These are phyloP conservation scores for Artemia sinica DNA, from an alignment of 2,888 invertebrate species.

Conservation along the genomic window DNA sequence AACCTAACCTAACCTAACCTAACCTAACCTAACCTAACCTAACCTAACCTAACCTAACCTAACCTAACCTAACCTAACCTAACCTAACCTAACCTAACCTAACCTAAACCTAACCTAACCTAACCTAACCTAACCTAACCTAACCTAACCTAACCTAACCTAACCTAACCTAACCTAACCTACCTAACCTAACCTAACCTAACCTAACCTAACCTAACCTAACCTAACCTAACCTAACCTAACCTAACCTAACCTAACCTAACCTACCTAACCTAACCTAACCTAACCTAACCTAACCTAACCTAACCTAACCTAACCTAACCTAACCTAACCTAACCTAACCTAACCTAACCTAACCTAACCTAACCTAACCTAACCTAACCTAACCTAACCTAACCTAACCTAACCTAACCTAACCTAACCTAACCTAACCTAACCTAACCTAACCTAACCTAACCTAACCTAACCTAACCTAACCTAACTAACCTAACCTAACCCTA, in stretches of 20 bases:
- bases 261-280: conserved; percentile 28
- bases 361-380: conserved; percentile 25
- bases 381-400: conserved; percentile 24
- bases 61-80: too few relatives aligned
- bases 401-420: conserved; percentile 26
- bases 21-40: conserved; percentile 24
- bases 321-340: conserved; percentile 28
- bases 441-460: conserved; percentile 22
- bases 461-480: too few relatives aligned
- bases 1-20: conserved; percentile 25
- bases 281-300: conserved; percentile 26
- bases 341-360: conserved; percentile 25
- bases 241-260: conserved; percentile 27
- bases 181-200: conserved; percentile 22
- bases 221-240: conserved; percentile 26
- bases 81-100: too few relatives aligned
- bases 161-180: conserved; percentile 23
- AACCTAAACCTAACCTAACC: too few relatives aligned
- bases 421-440: conserved; percentile 26
- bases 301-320: conserved; percentile 27
- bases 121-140: conserved; percentile 25
- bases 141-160: conserved; percentile 25
- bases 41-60: conserved; percentile 20
- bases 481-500: too few relatives aligned
- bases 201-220: conserved; percentile 27